Base-by-base conservation (phyloP, 1,140 invertebrate genomes). In the Panagrolaimus sp. region DNA sequence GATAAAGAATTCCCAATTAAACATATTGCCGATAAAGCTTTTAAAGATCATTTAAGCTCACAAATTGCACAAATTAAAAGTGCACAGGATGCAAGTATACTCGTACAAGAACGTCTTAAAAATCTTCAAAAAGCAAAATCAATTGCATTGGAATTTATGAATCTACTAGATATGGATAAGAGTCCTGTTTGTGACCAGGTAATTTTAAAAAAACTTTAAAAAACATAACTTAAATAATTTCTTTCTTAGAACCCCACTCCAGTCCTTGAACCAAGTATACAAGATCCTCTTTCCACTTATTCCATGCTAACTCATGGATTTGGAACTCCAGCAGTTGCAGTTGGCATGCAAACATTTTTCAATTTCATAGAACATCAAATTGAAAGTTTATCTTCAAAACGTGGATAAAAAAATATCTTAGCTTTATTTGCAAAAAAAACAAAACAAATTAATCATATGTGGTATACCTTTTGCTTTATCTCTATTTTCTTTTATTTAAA, bases 251-350 rank as follows among this genome's bases (percentile, higher is more conserved):
- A 20, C 25, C 67, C 51, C 11, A 44, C n/a, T 20, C 53, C 67
- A 9, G 20, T 96, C 70, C 87, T 97, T 72, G 93, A 96, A 82
- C 91, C 91, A 3, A 91, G 89, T 75, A 95, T 97, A 16, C 67
- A 68, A 46, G 89, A 92, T 77, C 92, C 95, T 84, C 87, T 98
- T 69, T 96, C 93, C 20, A 92, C 97, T 84, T 98, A 98, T 86
- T 95, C 92, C 69, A 88, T 97, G 74, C 96, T 98, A 81, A 96
- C 93, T 46, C 95, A 98, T 85, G 95, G 94, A 16, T 98, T 98
- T 84, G 95, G 95, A 11, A 91, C 91, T 67, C 94, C 95, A 1
- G 94, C 95, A 38, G 94, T 98, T 23, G 91, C 96, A 9, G 94
- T 93, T 27, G 38, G n/a, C 16, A 67, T 67, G 45, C 5, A 66